Evolutionary conservation across 2,113 vertebrate species (phyloP), one percentile per base, ranked within the genome.

Genomic region (Xiphophorus maculatus): DNA sequence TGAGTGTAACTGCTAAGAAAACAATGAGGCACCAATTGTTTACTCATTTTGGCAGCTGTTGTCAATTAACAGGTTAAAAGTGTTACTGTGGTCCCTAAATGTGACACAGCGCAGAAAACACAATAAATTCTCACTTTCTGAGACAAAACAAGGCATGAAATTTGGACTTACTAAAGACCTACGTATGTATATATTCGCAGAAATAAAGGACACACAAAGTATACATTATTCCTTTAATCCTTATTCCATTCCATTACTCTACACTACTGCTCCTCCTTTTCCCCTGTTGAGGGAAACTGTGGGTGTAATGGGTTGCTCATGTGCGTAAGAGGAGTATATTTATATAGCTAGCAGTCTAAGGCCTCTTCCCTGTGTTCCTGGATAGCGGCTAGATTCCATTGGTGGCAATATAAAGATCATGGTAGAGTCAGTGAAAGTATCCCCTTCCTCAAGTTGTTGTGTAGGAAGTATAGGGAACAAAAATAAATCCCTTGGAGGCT

Each of bases 301-400:
- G 73, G 84, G 62, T 89, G 85, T 84, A 88, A 91, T 89, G 78
- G 80, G 69, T 80, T 70, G 82, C 82, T 87, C 80, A 77, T 87
- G 73, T 91, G 77, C 66, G 73, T 90, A 90, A 90, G 77, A 87
- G 85, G 67, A 80, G 77, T 87, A 64, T 84, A 82, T 90, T 91
- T 88, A 88, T 83, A 84, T 83, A 74, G 30, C 74, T 62, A 67
- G 69, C 71, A 77, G 87, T 11, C 13, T 67, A 65, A 79, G 78
- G 72, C 79, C 63, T 76, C n/a, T 37, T 82, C 35, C 71, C 76
- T 77, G 44, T 85, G 80, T 88, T 87, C 77, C 84, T 86, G 78
- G 84, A 92, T 81, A 67, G 80, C 74, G 69, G 69, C 80, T 84
- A 54, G 44, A 83, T 71, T 87, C 69, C 83, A 66, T 66, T 79